Conservation (phyloP, 2,113 vertebrate genomes). For the Petroica traversi region DNA sequence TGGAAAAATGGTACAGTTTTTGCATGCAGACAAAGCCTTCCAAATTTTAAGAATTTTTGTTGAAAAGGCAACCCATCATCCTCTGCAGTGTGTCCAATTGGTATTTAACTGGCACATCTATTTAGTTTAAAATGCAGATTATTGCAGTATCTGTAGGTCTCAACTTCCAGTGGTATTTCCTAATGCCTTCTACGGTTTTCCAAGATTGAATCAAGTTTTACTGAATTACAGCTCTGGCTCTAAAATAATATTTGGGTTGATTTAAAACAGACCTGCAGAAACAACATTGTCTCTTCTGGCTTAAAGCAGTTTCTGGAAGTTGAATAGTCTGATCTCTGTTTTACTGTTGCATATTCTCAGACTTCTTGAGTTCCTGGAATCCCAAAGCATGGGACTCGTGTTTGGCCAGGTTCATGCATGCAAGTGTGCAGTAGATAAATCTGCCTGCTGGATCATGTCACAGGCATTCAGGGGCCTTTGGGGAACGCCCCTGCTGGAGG, state of each 20-base stretch:
- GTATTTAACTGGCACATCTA: neutral
- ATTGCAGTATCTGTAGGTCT: neutral
- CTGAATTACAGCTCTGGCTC: conserved; percentile 40
- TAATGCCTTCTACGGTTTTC: neutral
- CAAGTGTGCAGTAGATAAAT: neutral
- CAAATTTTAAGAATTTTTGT: neutral
- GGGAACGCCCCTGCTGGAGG: neutral
- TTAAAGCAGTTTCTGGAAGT: conserved; percentile 16
- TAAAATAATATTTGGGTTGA: conserved; percentile 24
- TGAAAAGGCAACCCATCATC: neutral
- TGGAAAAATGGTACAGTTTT: neutral
- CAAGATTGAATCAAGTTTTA: conserved; percentile 44
- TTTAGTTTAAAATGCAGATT: neutral
- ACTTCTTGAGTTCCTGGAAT: conserved; percentile 9
- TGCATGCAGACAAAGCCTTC: neutral
- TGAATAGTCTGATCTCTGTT: neutral
- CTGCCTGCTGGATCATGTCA: neutral
- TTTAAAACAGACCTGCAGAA: conserved; percentile 63
- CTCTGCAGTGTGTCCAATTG: neutral
- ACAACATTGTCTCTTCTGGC: conserved; percentile 25
- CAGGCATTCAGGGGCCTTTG: neutral
- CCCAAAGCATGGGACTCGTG: neutral
- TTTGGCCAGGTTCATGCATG: neutral
- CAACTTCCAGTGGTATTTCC: neutral
- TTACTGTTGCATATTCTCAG: conserved; percentile 18